These are phyloP conservation scores for Pteronotus mesoamericanus DNA, from an alignment of 2,797 vertebrate genomes.

Conservation along the genomic window DNA sequence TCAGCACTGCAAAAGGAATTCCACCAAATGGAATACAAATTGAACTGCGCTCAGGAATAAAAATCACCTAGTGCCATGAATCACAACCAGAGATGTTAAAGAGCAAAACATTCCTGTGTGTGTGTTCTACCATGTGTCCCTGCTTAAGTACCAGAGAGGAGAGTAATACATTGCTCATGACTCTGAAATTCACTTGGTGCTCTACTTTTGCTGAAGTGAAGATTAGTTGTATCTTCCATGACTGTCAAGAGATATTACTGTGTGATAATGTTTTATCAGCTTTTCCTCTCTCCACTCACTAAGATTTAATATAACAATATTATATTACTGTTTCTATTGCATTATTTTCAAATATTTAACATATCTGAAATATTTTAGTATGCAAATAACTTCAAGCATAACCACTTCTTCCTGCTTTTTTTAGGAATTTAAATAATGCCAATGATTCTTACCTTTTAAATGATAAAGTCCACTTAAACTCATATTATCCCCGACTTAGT, in stretches of 20 bases:
- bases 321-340: not conserved
- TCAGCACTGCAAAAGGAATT: not conserved
- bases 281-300: not conserved
- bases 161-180: not conserved
- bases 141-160: not conserved
- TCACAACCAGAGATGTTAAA: not conserved
- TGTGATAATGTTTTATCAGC: not conserved
- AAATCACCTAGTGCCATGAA: constrained; percentile 40
- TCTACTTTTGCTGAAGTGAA: not conserved
- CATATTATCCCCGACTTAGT: not conserved
- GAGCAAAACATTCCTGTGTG: not conserved
- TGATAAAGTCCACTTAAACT: not conserved
- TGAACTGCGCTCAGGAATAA: constrained; percentile 51
- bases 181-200: not conserved
- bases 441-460: not conserved
- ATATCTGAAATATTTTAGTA: not conserved
- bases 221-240: not conserved
- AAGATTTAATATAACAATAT: not conserved
- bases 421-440: not conserved
- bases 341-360: not conserved
- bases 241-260: not conserved
- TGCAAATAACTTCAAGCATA: not conserved
- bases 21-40: constrained; percentile 6
- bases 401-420: not conserved
- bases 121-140: not conserved